These are phyloP conservation scores for Tichodroma muraria DNA, from an alignment of 2,113 vertebrate species.

Conservation along the genomic window DNA sequence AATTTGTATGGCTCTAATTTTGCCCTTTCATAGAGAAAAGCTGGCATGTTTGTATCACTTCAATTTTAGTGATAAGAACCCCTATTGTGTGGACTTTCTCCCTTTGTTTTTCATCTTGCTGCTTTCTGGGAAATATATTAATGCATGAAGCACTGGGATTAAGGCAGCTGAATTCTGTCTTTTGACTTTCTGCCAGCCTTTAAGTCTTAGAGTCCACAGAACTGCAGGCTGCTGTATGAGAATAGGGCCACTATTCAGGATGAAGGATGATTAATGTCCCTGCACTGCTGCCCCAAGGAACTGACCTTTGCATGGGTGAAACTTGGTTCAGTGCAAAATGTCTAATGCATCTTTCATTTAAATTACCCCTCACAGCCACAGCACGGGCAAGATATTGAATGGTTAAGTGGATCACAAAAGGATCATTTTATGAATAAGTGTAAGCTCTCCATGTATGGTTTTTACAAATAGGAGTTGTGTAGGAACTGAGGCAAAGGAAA, in stretches of 20 bases:
- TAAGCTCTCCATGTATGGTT: not conserved
- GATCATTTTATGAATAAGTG: not conserved
- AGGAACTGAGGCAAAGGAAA: not conserved
- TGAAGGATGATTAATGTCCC: slow-evolving; percentile 21
- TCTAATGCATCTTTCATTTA: slow-evolving; percentile 19
- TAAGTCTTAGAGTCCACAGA: not conserved
- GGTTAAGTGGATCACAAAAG: not conserved
- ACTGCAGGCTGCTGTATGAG: not conserved
- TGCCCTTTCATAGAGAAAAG: not conserved
- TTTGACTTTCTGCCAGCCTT: slow-evolving; percentile 1
- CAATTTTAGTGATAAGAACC: not conserved
- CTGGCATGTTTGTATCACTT: not conserved
- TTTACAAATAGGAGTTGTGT: not conserved
- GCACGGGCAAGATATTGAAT: not conserved
- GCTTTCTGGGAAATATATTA: not conserved
- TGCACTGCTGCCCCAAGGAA: not conserved
- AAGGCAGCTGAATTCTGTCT: not conserved
- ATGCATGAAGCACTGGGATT: not conserved
- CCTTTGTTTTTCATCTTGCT: not conserved
- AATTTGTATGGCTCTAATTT: not conserved
- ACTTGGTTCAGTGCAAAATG: not conserved
- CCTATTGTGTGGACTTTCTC: not conserved
- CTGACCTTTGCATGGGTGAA: not conserved
- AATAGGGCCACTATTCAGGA: not conserved
- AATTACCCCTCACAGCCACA: not conserved